Percentiles rank a stretch among this genome's conserved stretches.
Evolutionary conservation across 2,113 vertebrate genomes (phyloP).

Genomic region (Cacatua alba): DNA sequence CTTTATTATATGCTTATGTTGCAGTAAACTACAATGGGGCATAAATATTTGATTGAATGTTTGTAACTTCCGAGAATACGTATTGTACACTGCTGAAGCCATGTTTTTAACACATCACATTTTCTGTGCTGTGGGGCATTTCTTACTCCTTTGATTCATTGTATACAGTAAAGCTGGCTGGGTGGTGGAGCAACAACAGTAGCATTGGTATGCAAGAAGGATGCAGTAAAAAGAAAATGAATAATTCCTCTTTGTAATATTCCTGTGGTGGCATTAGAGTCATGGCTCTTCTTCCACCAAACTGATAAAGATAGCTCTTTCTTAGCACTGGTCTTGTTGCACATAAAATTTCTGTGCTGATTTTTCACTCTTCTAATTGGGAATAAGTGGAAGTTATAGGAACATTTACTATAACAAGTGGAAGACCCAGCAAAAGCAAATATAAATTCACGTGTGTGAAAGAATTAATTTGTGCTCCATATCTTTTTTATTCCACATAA

Average conservation of each 20-base stretch:
- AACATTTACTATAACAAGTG: not conserved
- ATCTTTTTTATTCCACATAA: not conserved
- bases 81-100: not conserved
- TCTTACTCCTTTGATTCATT: not conserved
- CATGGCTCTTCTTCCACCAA: not conserved
- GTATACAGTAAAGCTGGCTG: not conserved
- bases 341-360: not conserved
- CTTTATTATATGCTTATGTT: not conserved
- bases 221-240: not conserved
- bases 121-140: not conserved
- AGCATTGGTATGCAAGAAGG: not conserved
- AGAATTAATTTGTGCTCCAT: not conserved
- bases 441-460: not conserved
- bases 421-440: not conserved
- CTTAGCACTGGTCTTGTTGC: not conserved
- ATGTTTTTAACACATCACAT: not conserved
- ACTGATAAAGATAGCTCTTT: not conserved
- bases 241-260: not conserved
- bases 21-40: not conserved
- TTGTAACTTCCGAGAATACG: not conserved
- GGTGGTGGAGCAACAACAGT: not conserved
- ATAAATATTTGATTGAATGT: not conserved
- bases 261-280: not conserved
- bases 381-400: not conserved
- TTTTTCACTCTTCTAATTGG: not conserved